Percentiles rank a stretch among this genome's conserved stretches.
Conservation (phyloP, 2,888 invertebrate genomes). For the Hyposoter dolosus region DNA sequence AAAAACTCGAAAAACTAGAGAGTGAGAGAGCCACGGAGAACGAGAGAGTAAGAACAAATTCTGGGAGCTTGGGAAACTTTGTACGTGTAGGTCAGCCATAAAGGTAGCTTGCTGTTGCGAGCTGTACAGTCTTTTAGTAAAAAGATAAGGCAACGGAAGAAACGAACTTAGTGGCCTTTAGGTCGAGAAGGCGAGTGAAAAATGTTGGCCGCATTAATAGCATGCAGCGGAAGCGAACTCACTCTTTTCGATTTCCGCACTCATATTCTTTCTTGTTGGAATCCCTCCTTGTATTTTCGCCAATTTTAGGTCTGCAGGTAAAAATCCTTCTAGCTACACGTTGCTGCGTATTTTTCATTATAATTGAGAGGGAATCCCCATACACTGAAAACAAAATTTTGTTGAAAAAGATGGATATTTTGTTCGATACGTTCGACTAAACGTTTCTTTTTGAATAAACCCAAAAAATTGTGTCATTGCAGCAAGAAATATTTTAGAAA, state of each 20-base stretch:
- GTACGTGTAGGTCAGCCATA: conserved; percentile 48
- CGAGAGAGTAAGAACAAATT: conserved; percentile 14
- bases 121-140: conserved; percentile 26
- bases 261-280: conserved; percentile 17
- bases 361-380: background rate
- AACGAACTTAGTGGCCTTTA: conserved; percentile 21
- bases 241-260: conserved; percentile 74
- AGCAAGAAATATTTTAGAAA: too few species aligned
- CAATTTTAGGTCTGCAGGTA: background rate
- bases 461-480: too few species aligned
- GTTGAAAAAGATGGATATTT: too few species aligned
- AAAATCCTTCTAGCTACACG: background rate
- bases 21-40: conserved; percentile 1
- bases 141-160: conserved; percentile 25
- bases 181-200: conserved; percentile 70
- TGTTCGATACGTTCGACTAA: too few species aligned
- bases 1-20: conserved; percentile 5
- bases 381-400: too few species aligned
- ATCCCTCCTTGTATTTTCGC: background rate
- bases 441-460: too few species aligned
- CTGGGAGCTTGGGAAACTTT: conserved; percentile 54
- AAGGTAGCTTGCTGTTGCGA: conserved; percentile 40
- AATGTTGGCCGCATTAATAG: conserved; percentile 80
- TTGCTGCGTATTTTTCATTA: background rate
- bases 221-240: conserved; percentile 44